These are phyloP conservation scores for Disparrhopalites patrizii DNA, from an alignment of 2,888 invertebrate species.

Conservation along the genomic window DNA sequence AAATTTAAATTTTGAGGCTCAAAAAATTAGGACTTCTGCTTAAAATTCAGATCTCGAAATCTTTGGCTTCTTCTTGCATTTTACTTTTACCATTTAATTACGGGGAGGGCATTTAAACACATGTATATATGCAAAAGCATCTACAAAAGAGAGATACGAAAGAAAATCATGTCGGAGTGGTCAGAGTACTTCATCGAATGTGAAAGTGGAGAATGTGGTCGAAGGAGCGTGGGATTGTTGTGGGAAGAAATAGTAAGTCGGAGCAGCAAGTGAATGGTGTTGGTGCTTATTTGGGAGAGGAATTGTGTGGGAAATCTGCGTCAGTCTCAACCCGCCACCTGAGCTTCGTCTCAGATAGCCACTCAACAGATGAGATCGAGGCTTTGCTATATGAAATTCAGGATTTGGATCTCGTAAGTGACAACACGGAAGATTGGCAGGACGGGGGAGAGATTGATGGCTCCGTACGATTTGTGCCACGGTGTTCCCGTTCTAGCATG, in stretches of 20 bases:
- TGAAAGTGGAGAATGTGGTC: constrained; percentile 46
- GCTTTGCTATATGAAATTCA: constrained; percentile 73
- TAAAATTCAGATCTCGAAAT: no score
- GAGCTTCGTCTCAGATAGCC: constrained; percentile 72
- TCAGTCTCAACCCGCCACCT: constrained; percentile 51
- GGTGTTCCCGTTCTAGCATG: constrained; percentile 58
- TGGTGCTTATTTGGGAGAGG: constrained; percentile 48
- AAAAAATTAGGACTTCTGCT: no score
- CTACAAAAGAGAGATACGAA: no score
- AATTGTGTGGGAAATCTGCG: constrained; percentile 44
- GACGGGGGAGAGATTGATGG: constrained; percentile 60
- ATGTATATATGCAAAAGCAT: no score
- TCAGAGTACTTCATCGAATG: no score
- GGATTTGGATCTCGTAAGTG: constrained; percentile 72
- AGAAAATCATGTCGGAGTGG: no score
- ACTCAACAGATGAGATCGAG: constrained; percentile 77
- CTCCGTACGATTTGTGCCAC: constrained; percentile 50
- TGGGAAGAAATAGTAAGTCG: constrained; percentile 48
- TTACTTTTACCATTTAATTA: no score
- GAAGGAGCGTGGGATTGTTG: constrained; percentile 47
- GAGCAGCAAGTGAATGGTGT: no score
- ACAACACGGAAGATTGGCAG: constrained; percentile 66
- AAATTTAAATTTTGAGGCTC: no score
- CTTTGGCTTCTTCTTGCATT: no score
- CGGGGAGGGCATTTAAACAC: no score